Evolutionary conservation across 2,888 invertebrate species (phyloP), one percentile per base, ranked within the genome.

Genomic region (Cybosia mesomella): DNA sequence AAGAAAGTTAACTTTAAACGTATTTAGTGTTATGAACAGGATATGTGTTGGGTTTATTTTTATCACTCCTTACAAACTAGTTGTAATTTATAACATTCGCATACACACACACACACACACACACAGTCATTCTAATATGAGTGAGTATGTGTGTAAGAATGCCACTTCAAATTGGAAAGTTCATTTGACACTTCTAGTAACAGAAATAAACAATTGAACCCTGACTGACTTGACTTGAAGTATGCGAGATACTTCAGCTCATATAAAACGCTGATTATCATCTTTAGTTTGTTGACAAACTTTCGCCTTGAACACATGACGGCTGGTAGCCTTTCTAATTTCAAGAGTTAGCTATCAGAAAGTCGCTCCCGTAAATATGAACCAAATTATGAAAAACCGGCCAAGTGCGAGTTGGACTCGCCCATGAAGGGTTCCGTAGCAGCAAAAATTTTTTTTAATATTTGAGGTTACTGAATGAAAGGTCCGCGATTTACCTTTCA

Each of bases 1-100:
- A 22, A 22, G 55, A 57, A 64, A 39, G 57, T 55, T 64, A 39
- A 39, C n/a, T 34, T 64, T 34, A 54, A 22, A 59, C 22, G 22
- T 34, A 63, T 32, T 34, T 32, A 28, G 32, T 1, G 53, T 22
- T 32, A 63, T 63, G 21, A 63, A 63, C 32, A 34, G 32, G 21
- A 34, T 53, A 34, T 53, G 22, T 32, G 22, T 34, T 34, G 22
- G 9, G 8, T 63, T 63, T 34, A 43, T 54, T 61, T 49, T 61
- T 43, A 60, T 60, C 43, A 32, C 10, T 24, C 24, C 53, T 43
- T 9, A n/a, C 49, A 49, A 49, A 49, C 49, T 49, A 49, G 49
- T n/a, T 49, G 2, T 49, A n/a, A 49, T 49, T 49, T n/a, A 49
- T 49, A 49, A 8, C 8, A 49, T 18, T 49, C 3, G n/a, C 8